Evolutionary conservation across 2,113 vertebrate species (phyloP), one percentile per base, ranked within the genome.

Genomic region (Malurus melanocephalus): DNA sequence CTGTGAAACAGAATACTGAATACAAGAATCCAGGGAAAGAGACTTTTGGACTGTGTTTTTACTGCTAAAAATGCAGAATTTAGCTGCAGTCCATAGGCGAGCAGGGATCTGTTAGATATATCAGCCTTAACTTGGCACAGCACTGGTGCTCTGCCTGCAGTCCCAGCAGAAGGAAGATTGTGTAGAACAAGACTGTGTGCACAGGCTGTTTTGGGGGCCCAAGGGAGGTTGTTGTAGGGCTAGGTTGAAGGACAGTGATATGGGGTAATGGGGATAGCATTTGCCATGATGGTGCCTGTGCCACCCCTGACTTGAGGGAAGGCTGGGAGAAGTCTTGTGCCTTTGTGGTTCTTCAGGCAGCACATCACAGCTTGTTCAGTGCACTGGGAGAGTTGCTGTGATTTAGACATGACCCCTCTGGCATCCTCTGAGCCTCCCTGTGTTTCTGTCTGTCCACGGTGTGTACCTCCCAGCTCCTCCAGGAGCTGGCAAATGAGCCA

Each of bases 401-500:
- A 35, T 80, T 64, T 72, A 28, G 80, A 73, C 35, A 28, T 32
- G 33, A 28, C 60, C 49, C 42, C 52, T 67, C 33, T 52, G 35
- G 65, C 0, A 0, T n/a, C 46, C 60, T 82, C 35, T 1, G 26
- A 91, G 68, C 56, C 73, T 94, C 59, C 38, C 51, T 42, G 20
- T 73, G 71, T 78, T 88, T 92, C 73, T 61, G 90, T 94, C 89
- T 94, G 73, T 88, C 23, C 0, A 2, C 57, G 42, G 71, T 17
- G 0, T 80, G 52, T 86, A 79, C 57, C 57, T 68, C 80, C 74
- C 57, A 93, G 78, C 78, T 33, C 33, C 33, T 33, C 33, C 76
- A 88, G 62, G 78, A 90, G 49, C 79, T 89, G 71, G 46, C 87
- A 87, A 78, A 72, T 49, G 82, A 94, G 82, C 80, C n/a, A 13